Conservation (phyloP, 2,113 vertebrate species). For the Gasterosteus nipponicus region DNA sequence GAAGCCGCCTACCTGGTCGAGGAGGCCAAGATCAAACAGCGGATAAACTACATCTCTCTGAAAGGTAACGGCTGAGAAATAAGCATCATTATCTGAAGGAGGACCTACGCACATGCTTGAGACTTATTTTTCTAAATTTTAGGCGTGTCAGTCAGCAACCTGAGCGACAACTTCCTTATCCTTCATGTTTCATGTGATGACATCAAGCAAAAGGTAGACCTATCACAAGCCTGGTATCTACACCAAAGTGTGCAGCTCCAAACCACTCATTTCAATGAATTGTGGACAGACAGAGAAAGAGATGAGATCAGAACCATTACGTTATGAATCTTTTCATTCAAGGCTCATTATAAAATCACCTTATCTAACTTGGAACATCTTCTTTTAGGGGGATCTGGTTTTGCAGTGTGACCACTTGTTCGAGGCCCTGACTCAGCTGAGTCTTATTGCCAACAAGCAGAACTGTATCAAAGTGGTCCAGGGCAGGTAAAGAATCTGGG, state of each 20-base stretch:
- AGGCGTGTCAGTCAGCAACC: conserved; percentile 92
- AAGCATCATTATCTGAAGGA: not conserved
- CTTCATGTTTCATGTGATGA: conserved; percentile 87
- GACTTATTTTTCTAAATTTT: conserved; percentile 8
- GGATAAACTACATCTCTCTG: conserved; percentile 84
- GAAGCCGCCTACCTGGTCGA: conserved; percentile 86
- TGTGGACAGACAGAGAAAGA: not conserved
- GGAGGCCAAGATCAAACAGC: conserved; percentile 91
- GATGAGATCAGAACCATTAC: not conserved
- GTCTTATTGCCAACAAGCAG: conserved; percentile 84
- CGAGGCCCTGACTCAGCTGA: conserved; percentile 88
- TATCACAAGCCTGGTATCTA: not conserved
- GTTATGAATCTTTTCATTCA: not conserved
- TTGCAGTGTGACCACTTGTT: conserved; percentile 90
- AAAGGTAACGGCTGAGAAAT: conserved; percentile 81
- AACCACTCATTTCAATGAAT: not conserved
- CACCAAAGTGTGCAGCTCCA: not conserved
- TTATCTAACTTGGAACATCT: not conserved
- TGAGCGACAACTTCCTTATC: conserved; percentile 89
- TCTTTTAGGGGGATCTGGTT: conserved; percentile 87
- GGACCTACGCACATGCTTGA: not conserved
- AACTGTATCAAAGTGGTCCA: conserved; percentile 85
- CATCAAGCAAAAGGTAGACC: conserved; percentile 87
- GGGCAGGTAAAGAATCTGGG: conserved; percentile 83
- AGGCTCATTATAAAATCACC: not conserved